Evolutionary conservation across 2,113 vertebrate genomes (phyloP).

Genomic region (Apeltes quadracus): DNA sequence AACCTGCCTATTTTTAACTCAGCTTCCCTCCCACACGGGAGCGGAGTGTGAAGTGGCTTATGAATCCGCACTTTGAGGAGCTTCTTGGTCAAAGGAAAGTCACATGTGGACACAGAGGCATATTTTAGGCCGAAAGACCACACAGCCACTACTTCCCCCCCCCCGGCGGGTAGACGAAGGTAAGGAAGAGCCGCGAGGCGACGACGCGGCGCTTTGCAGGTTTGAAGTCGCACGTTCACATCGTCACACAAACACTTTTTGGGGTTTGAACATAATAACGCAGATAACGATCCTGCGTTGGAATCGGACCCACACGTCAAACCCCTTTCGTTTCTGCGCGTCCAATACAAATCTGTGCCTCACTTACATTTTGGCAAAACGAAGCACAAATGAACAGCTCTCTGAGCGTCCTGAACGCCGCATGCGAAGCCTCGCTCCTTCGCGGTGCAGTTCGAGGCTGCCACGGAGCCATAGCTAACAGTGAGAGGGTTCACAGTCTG

Average conservation of each 20-base stretch:
- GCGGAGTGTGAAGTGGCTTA: constrained; percentile 74
- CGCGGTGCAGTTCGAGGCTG: constrained; percentile 44
- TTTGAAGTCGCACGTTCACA: constrained; percentile 60
- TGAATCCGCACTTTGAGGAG: constrained; percentile 72
- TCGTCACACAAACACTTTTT: constrained; percentile 52
- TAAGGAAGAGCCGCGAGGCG: constrained; percentile 24
- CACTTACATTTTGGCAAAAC: constrained; percentile 1
- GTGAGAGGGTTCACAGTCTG: constrained; percentile 76
- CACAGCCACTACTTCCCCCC: constrained; percentile 37
- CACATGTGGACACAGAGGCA: constrained; percentile 67
- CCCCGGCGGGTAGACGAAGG: constrained; percentile 32
- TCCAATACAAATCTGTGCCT: background rate
- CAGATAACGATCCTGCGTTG: constrained; percentile 33
- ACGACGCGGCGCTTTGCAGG: constrained; percentile 51
- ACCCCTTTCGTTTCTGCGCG: constrained; percentile 8
- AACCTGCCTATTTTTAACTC: constrained; percentile 79
- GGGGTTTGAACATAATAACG: constrained; percentile 42
- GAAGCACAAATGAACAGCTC: constrained; percentile 23
- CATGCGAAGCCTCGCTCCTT: constrained; percentile 52
- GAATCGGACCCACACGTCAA: constrained; percentile 35
- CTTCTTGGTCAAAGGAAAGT: constrained; percentile 73
- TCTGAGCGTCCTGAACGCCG: constrained; percentile 53
- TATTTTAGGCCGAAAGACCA: constrained; percentile 57
- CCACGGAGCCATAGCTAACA: constrained; percentile 64
- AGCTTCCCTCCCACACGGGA: constrained; percentile 78